phyloP scores from a whole-genome alignment of 2,888 invertebrate species.

The Leucophenga maculata region DNA sequence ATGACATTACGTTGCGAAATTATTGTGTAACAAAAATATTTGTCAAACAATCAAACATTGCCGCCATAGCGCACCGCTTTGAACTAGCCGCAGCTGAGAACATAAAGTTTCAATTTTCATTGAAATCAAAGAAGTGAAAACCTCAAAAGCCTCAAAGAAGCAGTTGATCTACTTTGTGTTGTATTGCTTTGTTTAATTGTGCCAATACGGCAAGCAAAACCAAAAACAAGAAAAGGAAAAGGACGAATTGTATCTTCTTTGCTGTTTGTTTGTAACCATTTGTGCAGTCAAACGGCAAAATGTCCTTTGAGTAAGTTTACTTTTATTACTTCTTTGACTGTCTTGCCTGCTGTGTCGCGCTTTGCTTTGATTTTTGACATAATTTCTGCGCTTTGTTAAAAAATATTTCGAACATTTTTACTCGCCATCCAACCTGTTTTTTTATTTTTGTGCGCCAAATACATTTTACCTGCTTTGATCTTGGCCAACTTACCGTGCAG shows the following conservation, averaged over 20 bases:
- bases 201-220: conserved; percentile 57
- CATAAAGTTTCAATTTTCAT: conserved; percentile 27
- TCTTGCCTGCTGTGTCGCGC: background rate
- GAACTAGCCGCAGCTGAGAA: conserved; percentile 36
- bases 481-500: background rate
- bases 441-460: no score
- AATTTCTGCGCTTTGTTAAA: background rate
- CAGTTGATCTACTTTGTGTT: background rate
- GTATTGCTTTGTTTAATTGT: conserved; percentile 52
- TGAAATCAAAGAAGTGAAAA: conserved; percentile 13
- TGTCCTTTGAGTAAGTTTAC: conserved; percentile 59
- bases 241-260: background rate
- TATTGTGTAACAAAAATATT: conserved; percentile 45
- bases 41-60: conserved; percentile 62
- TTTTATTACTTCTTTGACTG: no score
- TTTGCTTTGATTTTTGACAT: conserved; percentile 11
- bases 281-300: conserved; percentile 55
- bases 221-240: background rate
- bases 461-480: background rate
- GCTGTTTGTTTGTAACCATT: conserved; percentile 30
- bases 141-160: conserved; percentile 36
- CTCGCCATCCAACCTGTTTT: no score
- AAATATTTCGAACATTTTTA: no score
- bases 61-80: conserved; percentile 36
- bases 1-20: background rate